Evolutionary conservation across 2,888 invertebrate genomes (phyloP).

Genomic region (Aquatica leii): DNA sequence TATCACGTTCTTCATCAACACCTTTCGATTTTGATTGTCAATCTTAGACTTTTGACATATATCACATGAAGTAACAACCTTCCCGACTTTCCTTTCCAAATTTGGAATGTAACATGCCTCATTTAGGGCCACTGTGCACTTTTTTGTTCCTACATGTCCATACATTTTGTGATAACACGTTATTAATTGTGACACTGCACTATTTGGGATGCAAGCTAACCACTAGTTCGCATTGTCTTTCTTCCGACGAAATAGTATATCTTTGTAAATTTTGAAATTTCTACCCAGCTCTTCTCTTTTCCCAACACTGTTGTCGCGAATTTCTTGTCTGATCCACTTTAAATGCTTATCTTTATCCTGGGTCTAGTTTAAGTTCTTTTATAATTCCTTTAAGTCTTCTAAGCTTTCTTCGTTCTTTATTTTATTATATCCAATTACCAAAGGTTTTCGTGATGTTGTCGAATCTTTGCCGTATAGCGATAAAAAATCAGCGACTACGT

Average conservation of each 20-base stretch:
- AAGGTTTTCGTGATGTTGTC: background rate
- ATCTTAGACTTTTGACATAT: constrained; percentile 10
- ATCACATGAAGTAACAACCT: background rate
- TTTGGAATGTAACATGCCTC: constrained; percentile 12
- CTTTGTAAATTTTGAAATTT: too few species aligned
- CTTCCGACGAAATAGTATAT: background rate
- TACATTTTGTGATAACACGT: too few species aligned
- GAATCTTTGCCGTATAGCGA: constrained; percentile 6
- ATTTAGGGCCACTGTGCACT: background rate
- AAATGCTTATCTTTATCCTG: background rate
- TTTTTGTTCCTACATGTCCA: too few species aligned
- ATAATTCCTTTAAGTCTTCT: background rate
- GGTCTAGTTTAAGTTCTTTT: background rate
- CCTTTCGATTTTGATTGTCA: background rate
- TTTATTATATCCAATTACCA: background rate
- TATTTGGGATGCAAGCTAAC: too few species aligned
- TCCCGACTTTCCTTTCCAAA: too few species aligned
- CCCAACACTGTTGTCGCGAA: background rate
- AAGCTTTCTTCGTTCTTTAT: too few species aligned
- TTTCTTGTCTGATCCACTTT: too few species aligned
- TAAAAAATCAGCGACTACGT: constrained; percentile 18
- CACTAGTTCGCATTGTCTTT: constrained; percentile 5
- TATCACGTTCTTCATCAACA: background rate
- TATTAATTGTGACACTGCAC: too few species aligned
- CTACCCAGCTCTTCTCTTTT: background rate